Evolutionary conservation across 2,888 invertebrate genomes (phyloP).

Genomic region (Dilophus febrilis): DNA sequence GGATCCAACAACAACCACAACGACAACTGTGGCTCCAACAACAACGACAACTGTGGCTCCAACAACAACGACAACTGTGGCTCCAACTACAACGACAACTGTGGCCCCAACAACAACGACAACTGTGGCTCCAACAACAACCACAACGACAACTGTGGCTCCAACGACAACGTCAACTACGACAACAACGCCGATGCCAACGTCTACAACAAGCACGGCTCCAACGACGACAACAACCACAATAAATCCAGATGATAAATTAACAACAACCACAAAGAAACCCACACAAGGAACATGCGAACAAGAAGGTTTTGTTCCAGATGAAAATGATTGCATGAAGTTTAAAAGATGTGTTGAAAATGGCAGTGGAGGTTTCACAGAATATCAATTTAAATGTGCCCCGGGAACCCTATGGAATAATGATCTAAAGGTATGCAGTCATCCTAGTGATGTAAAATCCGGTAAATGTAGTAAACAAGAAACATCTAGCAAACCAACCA

Average conservation of each 20-base stretch:
- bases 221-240: not conserved
- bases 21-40: not conserved
- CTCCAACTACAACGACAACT: too few relatives aligned
- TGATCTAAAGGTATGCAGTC: constrained; percentile 24
- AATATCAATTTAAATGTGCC: constrained; percentile 45
- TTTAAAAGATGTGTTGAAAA: constrained; percentile 51
- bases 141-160: not conserved
- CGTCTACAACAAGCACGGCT: too few relatives aligned
- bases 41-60: too few relatives aligned
- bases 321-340: constrained; percentile 37
- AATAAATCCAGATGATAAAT: not conserved
- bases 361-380: constrained; percentile 38
- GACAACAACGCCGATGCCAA: constrained; percentile 2
- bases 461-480: constrained; percentile 14
- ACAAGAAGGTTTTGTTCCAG: constrained; percentile 29
- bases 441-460: constrained; percentile 21
- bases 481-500: constrained; percentile 9
- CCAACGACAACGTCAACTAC: constrained; percentile 9
- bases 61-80: too few relatives aligned
- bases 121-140: too few relatives aligned
- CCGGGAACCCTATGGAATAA: constrained; percentile 47
- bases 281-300: constrained; percentile 17
- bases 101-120: not conserved
- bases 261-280: constrained; percentile 8
- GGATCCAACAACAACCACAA: not conserved